Percentiles rank a stretch among this genome's conserved stretches.
These are phyloP conservation scores for Danionella dracula DNA, from an alignment of 2,797 vertebrate species.

Conservation along the genomic window DNA sequence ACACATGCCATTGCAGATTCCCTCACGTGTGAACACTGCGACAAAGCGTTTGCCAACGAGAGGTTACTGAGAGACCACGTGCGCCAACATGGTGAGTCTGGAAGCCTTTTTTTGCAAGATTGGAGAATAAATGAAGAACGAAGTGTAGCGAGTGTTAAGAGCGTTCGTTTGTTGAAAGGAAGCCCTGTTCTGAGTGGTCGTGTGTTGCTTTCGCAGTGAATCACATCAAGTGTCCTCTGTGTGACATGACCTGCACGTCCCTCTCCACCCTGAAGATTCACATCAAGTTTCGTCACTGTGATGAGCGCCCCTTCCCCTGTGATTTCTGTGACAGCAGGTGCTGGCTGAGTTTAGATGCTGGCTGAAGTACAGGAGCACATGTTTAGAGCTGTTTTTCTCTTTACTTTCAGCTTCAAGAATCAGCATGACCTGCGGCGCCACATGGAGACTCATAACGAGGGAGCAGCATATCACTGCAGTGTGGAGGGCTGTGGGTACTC, in stretches of 20 bases:
- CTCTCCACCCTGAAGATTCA: conserved; percentile 71
- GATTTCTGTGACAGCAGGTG: conserved; percentile 73
- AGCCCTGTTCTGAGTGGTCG: not conserved
- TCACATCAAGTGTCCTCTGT: conserved; percentile 65
- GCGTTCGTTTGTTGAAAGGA: too few species aligned
- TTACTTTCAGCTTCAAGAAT: conserved; percentile 67
- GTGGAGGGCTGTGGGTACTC: conserved; percentile 72
- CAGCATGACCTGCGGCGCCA: conserved; percentile 72
- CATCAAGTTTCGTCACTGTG: conserved; percentile 69
- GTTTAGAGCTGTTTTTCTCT: not conserved
- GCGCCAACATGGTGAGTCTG: conserved; percentile 60
- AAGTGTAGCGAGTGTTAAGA: too few species aligned
- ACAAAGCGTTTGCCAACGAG: conserved; percentile 72
- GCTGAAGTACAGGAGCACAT: not conserved
- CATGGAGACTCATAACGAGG: conserved; percentile 72
- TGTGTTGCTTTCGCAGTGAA: conserved; percentile 48
- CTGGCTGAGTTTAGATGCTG: not conserved
- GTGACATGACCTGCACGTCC: conserved; percentile 66
- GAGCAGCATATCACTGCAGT: conserved; percentile 70
- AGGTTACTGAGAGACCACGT: conserved; percentile 68
- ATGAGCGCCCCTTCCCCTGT: conserved; percentile 68
- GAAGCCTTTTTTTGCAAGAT: not conserved
- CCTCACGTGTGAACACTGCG: conserved; percentile 69
- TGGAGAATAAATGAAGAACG: too few species aligned
- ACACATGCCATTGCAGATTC: conserved; percentile 56